These are phyloP conservation scores for Hymenochirus boettgeri DNA, from an alignment of 2,113 vertebrate genomes.

Conservation along the genomic window DNA sequence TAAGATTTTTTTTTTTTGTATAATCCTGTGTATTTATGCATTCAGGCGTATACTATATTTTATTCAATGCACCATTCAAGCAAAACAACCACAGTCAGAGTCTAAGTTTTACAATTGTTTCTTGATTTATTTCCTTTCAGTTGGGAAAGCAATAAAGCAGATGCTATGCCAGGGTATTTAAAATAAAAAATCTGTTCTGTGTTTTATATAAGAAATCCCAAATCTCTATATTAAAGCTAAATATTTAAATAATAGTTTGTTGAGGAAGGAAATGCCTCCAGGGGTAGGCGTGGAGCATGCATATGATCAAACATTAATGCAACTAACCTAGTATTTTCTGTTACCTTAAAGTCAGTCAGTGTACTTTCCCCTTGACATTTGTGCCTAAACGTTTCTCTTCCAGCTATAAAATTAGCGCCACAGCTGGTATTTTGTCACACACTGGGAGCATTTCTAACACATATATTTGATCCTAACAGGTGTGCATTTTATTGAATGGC, in stretches of 20 bases:
- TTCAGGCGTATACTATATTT: slow-evolving; percentile 11
- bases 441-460: slow-evolving; percentile 49
- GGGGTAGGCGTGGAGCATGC: slow-evolving; percentile 4
- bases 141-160: slow-evolving; percentile 12
- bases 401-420: slow-evolving; percentile 43
- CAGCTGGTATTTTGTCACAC: slow-evolving; percentile 50
- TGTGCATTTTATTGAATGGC: slow-evolving; percentile 54
- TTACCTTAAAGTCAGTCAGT: slow-evolving; percentile 38
- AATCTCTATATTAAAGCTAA: slow-evolving; percentile 4
- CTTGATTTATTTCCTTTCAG: slow-evolving; percentile 12
- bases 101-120: slow-evolving; percentile 9
- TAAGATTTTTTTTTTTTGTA: no score
- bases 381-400: slow-evolving; percentile 45
- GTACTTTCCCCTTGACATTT: slow-evolving; percentile 25
- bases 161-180: slow-evolving; percentile 18
- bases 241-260: slow-evolving; percentile 1
- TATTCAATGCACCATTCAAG: fast-evolving
- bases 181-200: slow-evolving; percentile 12
- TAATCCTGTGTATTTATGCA: no score
- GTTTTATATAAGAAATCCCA: slow-evolving; percentile 35
- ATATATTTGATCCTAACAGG: slow-evolving; percentile 50
- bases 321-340: slow-evolving; percentile 26
- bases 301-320: slow-evolving; percentile 25
- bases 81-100: not conserved
- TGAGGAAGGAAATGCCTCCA: not conserved